These are phyloP conservation scores for Cataglyphis altisquamis DNA, from an alignment of 2,888 invertebrate genomes.

Conservation along the genomic window DNA sequence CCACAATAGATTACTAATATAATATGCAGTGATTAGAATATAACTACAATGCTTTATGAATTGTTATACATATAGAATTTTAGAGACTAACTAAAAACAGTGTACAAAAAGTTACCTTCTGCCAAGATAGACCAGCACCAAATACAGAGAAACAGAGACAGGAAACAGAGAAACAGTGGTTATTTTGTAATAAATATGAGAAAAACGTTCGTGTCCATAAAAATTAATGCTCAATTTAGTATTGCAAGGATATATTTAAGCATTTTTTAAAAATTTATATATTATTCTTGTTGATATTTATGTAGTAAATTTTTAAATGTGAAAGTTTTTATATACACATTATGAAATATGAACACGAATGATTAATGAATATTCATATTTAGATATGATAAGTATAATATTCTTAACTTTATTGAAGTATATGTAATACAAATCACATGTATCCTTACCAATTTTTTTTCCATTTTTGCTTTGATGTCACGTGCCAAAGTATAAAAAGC, in stretches of 20 bases:
- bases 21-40: neutral
- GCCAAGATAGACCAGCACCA: slow-evolving; percentile 85
- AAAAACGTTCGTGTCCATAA: slow-evolving; percentile 26
- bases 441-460: slow-evolving; percentile 97
- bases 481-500: slow-evolving; percentile 99
- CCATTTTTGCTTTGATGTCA: slow-evolving; percentile 99
- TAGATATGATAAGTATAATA: neutral
- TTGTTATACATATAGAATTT: slow-evolving; percentile 7
- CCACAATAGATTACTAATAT: neutral
- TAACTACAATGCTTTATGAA: neutral
- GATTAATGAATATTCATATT: slow-evolving; percentile 6
- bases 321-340: neutral
- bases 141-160: slow-evolving; percentile 85
- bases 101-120: slow-evolving; percentile 84
- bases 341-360: neutral
- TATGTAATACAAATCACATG: neutral
- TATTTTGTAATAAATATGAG: slow-evolving; percentile 72
- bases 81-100: slow-evolving; percentile 55
- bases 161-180: slow-evolving; percentile 83
- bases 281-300: slow-evolving; percentile 5
- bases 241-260: slow-evolving; percentile 12
- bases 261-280: neutral
- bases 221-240: slow-evolving; percentile 24
- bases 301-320: neutral
- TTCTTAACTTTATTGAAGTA: neutral